A percentile compares a stretch with the other conserved stretches of the same genome.
Evolutionary conservation across 2,797 vertebrate genomes (phyloP).

Genomic region (Alouatta caraya): DNA sequence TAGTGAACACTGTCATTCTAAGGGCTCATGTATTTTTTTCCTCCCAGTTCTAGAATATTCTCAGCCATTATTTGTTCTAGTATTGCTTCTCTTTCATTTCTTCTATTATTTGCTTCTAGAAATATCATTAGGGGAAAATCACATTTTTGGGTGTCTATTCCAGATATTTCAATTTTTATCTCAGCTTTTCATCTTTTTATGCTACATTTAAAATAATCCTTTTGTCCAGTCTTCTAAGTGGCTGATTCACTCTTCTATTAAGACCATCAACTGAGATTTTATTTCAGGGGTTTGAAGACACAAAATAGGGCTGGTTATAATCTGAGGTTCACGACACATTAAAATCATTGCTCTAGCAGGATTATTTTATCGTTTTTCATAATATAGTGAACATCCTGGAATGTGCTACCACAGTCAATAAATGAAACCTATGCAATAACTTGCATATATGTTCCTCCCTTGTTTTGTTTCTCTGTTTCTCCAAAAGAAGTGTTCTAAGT

Average conservation of each 20-base stretch:
- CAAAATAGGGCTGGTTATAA: neutral
- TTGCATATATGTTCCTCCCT: neutral
- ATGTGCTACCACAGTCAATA: neutral
- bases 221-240: neutral
- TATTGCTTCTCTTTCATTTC: neutral
- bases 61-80: neutral
- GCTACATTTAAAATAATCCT: slow-evolving; percentile 3
- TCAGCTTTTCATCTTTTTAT: neutral
- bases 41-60: neutral
- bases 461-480: neutral
- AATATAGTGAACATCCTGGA: neutral
- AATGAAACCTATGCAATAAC: neutral
- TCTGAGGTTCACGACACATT: neutral
- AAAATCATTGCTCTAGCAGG: neutral
- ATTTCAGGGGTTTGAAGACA: neutral
- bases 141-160: neutral
- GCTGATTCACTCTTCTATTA: neutral
- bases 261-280: neutral
- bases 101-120: slow-evolving; percentile 1
- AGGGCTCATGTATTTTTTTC: neutral
- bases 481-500: neutral
- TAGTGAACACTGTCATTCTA: neutral
- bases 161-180: slow-evolving; percentile 22
- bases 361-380: neutral
- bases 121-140: neutral